These are phyloP conservation scores for Cerastis leucographa DNA, from an alignment of 2,888 invertebrate genomes.

Conservation along the genomic window DNA sequence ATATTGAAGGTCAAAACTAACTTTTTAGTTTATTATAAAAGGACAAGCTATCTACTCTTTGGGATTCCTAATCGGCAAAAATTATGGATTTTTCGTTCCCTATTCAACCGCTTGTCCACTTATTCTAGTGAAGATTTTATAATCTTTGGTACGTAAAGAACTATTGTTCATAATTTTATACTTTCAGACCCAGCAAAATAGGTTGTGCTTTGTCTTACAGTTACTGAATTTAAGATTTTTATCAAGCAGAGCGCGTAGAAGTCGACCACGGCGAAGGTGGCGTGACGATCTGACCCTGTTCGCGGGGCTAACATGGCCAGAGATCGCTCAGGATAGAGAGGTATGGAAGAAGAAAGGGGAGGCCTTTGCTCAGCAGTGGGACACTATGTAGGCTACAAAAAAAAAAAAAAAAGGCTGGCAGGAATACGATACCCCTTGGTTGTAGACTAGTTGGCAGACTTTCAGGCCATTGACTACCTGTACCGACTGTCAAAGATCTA, in stretches of 20 bases:
- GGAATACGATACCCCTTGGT: no score
- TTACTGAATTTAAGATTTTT: neutral
- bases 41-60: neutral
- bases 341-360: no score
- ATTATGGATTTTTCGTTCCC: neutral
- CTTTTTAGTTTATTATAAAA: neutral
- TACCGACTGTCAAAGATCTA: no score
- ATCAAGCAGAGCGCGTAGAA: neutral
- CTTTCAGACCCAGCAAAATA: neutral
- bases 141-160: neutral
- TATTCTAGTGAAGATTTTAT: neutral
- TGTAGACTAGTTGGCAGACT: no score
- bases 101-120: neutral
- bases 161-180: neutral
- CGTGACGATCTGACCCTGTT: no score
- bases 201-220: neutral
- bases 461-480: no score
- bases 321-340: no score
- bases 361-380: no score
- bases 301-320: no score
- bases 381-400: no score
- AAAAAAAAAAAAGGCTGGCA: no score
- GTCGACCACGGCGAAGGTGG: no score
- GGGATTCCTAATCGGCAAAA: neutral
- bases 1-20: neutral